Evolutionary conservation across 2,113 vertebrate species (phyloP).

Genomic region (Recurvirostra avosetta): DNA sequence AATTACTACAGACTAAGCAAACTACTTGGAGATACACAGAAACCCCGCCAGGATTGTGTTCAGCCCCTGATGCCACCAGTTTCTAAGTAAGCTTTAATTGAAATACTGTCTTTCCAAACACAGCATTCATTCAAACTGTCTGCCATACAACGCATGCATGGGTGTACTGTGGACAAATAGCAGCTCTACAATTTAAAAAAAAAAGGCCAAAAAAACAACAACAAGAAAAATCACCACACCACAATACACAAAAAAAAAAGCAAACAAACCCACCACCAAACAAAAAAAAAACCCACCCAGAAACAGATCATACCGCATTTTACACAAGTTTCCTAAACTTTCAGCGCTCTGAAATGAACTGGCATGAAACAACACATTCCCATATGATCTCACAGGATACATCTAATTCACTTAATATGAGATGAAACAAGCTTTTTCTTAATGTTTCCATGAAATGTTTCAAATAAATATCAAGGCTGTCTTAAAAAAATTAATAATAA

Average conservation of each 20-base stretch:
- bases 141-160: too few species aligned
- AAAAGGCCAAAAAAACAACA: too few species aligned
- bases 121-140: too few species aligned
- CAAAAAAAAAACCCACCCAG: too few species aligned
- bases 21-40: background rate
- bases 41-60: background rate
- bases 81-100: background rate
- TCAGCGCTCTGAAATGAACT: background rate
- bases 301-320: background rate
- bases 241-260: background rate
- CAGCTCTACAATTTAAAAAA: too few species aligned
- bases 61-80: background rate
- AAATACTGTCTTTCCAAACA: too few species aligned
- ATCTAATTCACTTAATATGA: background rate
- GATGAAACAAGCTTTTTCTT: background rate
- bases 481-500: background rate
- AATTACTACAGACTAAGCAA: background rate
- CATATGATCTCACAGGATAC: background rate
- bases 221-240: too few species aligned
- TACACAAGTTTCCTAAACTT: background rate
- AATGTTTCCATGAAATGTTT: background rate
- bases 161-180: too few species aligned
- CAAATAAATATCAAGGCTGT: background rate
- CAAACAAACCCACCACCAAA: too few species aligned
- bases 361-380: background rate